Evolutionary conservation across 2,888 invertebrate species (phyloP).

Genomic region (Drosophila quinaria): DNA sequence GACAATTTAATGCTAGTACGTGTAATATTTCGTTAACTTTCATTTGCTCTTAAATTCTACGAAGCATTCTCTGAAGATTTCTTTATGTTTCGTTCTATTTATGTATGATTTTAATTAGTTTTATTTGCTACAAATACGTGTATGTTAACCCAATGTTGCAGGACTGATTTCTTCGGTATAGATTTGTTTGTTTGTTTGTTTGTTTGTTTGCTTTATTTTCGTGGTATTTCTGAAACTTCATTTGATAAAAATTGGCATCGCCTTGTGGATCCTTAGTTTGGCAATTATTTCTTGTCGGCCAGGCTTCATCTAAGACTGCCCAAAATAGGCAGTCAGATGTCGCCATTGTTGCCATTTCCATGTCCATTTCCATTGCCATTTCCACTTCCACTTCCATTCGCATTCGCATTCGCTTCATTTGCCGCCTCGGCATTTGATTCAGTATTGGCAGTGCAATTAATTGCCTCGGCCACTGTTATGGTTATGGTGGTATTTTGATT

Average conservation of each 20-base stretch:
- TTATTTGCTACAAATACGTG: slow-evolving; percentile 68
- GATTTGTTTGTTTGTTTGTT: slow-evolving; percentile 20
- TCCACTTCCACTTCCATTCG: slow-evolving; percentile 26
- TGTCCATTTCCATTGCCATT: slow-evolving; percentile 34
- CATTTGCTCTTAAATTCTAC: slow-evolving; percentile 76
- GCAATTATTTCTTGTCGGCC: slow-evolving; percentile 47
- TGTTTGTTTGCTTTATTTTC: slow-evolving; percentile 3
- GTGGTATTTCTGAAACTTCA: slow-evolving; percentile 36
- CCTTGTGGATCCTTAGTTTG: slow-evolving; percentile 58
- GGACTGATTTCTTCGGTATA: slow-evolving; percentile 65
- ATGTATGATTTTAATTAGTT: slow-evolving; percentile 39
- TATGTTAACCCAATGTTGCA: slow-evolving; percentile 80
- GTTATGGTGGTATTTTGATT: slow-evolving; percentile 76
- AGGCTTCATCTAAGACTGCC: slow-evolving; percentile 84
- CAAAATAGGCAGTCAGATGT: slow-evolving; percentile 85
- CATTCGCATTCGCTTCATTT: slow-evolving; percentile 66
- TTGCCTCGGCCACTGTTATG: slow-evolving; percentile 71
- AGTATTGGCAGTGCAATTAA: slow-evolving; percentile 42
- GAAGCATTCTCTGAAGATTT: slow-evolving; percentile 60
- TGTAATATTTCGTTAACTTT: slow-evolving; percentile 78
- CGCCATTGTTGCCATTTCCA: slow-evolving; percentile 58
- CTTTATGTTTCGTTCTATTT: slow-evolving; percentile 30
- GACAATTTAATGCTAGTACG: slow-evolving; percentile 63
- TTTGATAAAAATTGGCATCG: slow-evolving; percentile 54
- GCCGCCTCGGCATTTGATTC: slow-evolving; percentile 35